These are phyloP conservation scores for Diphyllodes magnificus DNA, from an alignment of 2,113 vertebrate genomes.

Conservation along the genomic window DNA sequence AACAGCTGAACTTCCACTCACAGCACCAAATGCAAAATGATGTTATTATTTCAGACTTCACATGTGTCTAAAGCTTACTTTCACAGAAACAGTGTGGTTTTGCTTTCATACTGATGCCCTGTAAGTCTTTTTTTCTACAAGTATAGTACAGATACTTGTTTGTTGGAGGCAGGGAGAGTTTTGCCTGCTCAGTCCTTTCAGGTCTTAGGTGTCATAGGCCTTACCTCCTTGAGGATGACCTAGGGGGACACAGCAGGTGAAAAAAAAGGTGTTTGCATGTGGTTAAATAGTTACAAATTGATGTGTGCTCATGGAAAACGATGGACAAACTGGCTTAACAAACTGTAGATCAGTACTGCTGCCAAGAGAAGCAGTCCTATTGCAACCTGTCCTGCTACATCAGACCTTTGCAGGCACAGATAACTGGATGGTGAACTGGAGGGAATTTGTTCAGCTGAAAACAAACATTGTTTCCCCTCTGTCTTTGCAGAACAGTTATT, in stretches of 20 bases:
- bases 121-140: background rate
- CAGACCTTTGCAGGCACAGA: rapidly evolving
- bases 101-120: background rate
- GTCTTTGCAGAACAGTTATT: background rate
- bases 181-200: background rate
- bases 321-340: background rate
- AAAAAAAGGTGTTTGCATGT: background rate
- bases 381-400: background rate
- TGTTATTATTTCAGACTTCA: background rate
- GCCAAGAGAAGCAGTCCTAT: background rate
- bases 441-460: background rate
- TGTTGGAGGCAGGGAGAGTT: background rate
- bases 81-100: background rate
- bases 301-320: background rate
- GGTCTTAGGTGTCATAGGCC: background rate
- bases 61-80: background rate
- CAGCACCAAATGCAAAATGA: background rate
- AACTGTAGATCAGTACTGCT: background rate
- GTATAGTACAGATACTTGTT: background rate
- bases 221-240: background rate
- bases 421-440: background rate
- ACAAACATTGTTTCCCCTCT: background rate
- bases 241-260: background rate
- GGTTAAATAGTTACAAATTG: background rate
- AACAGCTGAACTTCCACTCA: background rate